Evolutionary conservation across 2,113 vertebrate species (phyloP), one percentile per base, ranked within the genome.

Genomic region (Phalacrocorax pelagicus): DNA sequence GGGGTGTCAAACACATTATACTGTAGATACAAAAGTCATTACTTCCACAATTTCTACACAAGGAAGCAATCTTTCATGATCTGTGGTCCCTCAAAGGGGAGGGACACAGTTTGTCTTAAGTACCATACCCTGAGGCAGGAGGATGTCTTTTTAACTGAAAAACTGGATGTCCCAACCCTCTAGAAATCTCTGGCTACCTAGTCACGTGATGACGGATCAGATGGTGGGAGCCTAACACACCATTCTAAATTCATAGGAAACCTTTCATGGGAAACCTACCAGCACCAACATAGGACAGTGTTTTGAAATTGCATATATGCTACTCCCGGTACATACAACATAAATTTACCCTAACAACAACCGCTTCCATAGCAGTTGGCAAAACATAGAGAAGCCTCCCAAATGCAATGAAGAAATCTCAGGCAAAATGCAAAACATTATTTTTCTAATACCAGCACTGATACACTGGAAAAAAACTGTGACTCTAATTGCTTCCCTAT

Each of bases 241-340:
- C 22, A 16, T 10, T 29, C 27, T 49, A 34, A 66, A 44, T 66
- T 61, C 59, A 78, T 0, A 24, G 40, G 52, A 63, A 77, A 58
- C 12, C 26, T 52, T 63, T 20, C 49, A 57, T 5, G 17, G 12
- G 62, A 77, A 81, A 65, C 9, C 19, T 66, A 54, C 12, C 42
- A 40, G 27, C 65, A 65, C 27, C 65, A 34, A 23, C 7, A 10
- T 1, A 73, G 66, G 30, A 22, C 61, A 78, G n/a, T 5, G 23
- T 44, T 86, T 23, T 38, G 59, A 57, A 72, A 72, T 19, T 26
- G 32, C 40, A 44, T 11, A 55, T 34, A 14, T 30, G 59, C 27
- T 27, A 6, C 57, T 61, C 10, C 34, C 16, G 22, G 46, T 30
- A 32, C 7, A 15, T 11, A 38, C 0, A 1, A 61, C 5, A 38